Evolutionary conservation across 2,888 invertebrate genomes (phyloP).

Genomic region (Thelaira solivaga): DNA sequence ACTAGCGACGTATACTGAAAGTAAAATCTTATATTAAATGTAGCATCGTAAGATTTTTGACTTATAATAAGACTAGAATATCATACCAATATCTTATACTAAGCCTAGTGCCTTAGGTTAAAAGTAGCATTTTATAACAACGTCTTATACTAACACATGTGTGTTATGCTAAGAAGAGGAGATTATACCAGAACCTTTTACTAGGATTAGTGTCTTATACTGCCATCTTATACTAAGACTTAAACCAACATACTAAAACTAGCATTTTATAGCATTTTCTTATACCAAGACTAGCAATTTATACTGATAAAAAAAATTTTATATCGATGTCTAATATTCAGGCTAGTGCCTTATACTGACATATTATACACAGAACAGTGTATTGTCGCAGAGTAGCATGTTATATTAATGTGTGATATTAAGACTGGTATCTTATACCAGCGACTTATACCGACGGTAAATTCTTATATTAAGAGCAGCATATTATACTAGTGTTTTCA

Average conservation of each 20-base stretch:
- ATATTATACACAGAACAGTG: too few relatives aligned
- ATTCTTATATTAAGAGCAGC: too few relatives aligned
- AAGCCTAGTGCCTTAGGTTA: neutral
- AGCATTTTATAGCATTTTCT: neutral
- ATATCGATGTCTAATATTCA: too few relatives aligned
- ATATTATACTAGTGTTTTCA: too few relatives aligned
- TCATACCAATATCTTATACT: neutral
- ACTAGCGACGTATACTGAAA: neutral
- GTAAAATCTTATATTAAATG: too few relatives aligned
- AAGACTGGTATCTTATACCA: too few relatives aligned
- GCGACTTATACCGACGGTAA: too few relatives aligned
- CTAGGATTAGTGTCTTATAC: neutral
- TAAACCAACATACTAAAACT: neutral
- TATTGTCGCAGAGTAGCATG: too few relatives aligned
- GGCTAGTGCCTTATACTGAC: too few relatives aligned
- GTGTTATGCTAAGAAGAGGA: neutral
- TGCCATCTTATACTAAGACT: neutral
- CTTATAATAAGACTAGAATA: too few relatives aligned
- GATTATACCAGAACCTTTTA: neutral
- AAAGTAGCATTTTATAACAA: neutral
- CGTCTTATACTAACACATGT: neutral
- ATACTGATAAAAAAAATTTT: too few relatives aligned
- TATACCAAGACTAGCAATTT: neutral
- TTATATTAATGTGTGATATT: too few relatives aligned
- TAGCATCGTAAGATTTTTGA: neutral